phyloP scores from a whole-genome alignment of 2,113 vertebrate species.

The Osmerus eperlanus region DNA sequence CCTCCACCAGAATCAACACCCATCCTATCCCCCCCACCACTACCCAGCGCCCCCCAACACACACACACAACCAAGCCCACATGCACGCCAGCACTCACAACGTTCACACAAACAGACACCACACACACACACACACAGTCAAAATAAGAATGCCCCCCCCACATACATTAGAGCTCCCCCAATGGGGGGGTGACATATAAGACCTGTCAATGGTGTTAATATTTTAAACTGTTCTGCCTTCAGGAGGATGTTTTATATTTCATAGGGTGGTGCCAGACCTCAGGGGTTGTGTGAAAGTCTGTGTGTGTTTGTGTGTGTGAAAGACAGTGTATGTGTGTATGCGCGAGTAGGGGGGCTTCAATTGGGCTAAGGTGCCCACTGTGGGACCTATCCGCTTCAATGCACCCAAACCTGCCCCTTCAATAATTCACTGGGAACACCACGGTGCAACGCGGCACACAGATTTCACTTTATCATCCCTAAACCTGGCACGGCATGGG shows the following conservation, averaged over 20 bases:
- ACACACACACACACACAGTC: background rate
- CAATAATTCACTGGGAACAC: background rate
- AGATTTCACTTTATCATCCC: background rate
- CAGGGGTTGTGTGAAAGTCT: too few species aligned
- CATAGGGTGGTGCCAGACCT: constrained; percentile 29
- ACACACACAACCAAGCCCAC: background rate
- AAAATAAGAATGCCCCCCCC: constrained; percentile 6
- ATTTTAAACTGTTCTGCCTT: constrained; percentile 46
- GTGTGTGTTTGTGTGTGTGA: background rate
- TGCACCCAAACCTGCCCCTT: background rate
- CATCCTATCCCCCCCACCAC: background rate
- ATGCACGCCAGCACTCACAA: background rate
- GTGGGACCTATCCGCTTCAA: constrained; percentile 6
- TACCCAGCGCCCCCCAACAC: background rate
- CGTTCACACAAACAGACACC: background rate
- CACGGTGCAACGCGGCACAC: background rate
- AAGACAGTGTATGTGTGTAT: background rate
- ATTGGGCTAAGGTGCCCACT: background rate
- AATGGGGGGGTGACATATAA: constrained; percentile 48
- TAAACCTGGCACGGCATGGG: background rate
- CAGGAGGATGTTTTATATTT: constrained; percentile 51
- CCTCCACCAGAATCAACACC: background rate
- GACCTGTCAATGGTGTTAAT: constrained; percentile 51
- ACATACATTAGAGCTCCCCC: constrained; percentile 8
- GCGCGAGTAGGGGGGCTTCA: background rate